Base-by-base conservation (phyloP, 1,140 invertebrate species). In the Neodiprion lecontei region DNA sequence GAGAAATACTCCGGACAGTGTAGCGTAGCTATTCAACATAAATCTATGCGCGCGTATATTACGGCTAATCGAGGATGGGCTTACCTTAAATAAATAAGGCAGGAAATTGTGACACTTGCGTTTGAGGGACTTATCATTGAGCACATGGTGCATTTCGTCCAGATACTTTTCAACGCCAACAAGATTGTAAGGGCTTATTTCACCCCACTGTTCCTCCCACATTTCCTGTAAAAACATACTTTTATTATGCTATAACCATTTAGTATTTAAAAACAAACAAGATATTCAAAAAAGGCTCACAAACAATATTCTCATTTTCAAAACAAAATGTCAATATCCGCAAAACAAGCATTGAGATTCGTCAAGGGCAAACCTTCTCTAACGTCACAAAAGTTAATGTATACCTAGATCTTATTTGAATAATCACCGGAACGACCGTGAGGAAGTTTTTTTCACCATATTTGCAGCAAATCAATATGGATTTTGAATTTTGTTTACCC, bases 141-240 rank as follows among this genome's bases (percentile, higher is more conserved):
- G 86, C 48, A 95, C 92, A 84, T 95, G 94, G 79, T 94, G 91
- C 92, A 96, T 94, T 85, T 95, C 92, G 75, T 92, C 91, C 21
- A 96, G 84, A 82, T 95, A 96, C 86, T 94, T 93, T 85, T 95
- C 94, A 48, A 94, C 92, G 3, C 92, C 94, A 7, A 96, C 91
- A 76, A 93, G 89, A 89, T 95, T 95, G 81, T 96, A 96, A 0
- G 93, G 93, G 78, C 91, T 92, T 70, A 95, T 91, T 78, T 93
- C 93, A n/a, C 95, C 95, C 91, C 94, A 96, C 80, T 94, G 93
- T 84, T 94, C 93, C 80, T 94, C 92, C 95, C 94, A 96, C 21
- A 94, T 92, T 78, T 92, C 85, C 93, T 94, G 81, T 17, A 88
- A 90, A 67, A 67, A 40, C 28, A 40, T 72, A 77, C 72, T 69